A percentile compares a stretch with the other conserved stretches of the same genome.
Conservation (phyloP, 2,113 vertebrate genomes). For the Podiceps cristatus region DNA sequence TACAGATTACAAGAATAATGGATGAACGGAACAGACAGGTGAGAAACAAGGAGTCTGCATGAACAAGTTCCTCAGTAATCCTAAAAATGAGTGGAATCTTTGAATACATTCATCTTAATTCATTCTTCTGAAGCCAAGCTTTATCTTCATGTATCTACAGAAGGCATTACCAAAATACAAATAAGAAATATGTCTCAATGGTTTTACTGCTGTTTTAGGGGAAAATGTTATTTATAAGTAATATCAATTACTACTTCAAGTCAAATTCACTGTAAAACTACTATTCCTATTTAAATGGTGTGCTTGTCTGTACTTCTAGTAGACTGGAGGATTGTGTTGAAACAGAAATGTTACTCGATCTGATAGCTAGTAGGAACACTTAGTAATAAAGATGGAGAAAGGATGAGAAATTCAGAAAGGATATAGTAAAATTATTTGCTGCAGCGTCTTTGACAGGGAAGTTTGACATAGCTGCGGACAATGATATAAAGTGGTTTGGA, state of each 20-base stretch:
- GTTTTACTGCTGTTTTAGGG: background rate
- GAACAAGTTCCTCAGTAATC: background rate
- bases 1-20: constrained; percentile 99
- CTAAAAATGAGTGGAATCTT: background rate
- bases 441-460: background rate
- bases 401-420: background rate
- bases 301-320: background rate
- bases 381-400: background rate
- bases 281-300: background rate
- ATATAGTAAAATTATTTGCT: background rate
- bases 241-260: background rate
- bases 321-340: background rate
- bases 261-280: background rate
- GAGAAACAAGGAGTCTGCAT: constrained; percentile 27
- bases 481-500: background rate
- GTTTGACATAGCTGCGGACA: background rate
- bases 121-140: background rate
- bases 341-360: background rate
- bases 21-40: constrained; percentile 99
- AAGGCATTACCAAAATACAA: background rate
- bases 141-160: background rate
- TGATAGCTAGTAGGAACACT: background rate
- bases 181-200: background rate
- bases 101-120: background rate
- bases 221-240: background rate